These are phyloP conservation scores for Girardinus metallicus DNA, from an alignment of 2,797 vertebrate genomes.

Conservation along the genomic window DNA sequence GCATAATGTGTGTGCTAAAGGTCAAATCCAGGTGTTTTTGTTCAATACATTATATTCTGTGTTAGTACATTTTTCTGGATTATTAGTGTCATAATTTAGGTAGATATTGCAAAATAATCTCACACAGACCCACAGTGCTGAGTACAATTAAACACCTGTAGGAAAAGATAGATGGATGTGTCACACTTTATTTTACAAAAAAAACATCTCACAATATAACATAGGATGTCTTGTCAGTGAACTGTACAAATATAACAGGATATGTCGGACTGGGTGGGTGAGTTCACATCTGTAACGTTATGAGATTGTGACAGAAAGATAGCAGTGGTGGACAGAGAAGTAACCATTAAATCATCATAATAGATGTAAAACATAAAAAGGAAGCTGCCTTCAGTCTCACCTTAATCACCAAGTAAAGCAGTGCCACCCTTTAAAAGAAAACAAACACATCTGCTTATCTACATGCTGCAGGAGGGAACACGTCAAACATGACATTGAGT, in stretches of 20 bases:
- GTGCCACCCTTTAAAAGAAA: not conserved
- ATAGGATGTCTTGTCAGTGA: not conserved
- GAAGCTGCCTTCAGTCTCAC: not conserved
- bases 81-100: not conserved
- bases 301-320: not conserved
- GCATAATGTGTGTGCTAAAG: not conserved
- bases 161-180: not conserved
- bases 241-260: not conserved
- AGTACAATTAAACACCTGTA: not conserved
- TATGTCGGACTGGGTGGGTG: not conserved
- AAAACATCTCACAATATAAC: not conserved
- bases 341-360: conserved; percentile 1
- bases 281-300: not conserved
- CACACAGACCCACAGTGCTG: not conserved
- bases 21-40: not conserved
- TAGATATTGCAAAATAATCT: not conserved
- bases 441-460: not conserved
- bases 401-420: not conserved
- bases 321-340: not conserved
- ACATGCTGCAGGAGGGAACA: not conserved
- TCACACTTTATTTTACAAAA: not conserved
- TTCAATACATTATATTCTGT: not conserved
- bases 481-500: not conserved
- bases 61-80: not conserved
- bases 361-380: not conserved